Base-by-base conservation (phyloP, 2,888 invertebrate species). In the Cephus sareptanus region DNA sequence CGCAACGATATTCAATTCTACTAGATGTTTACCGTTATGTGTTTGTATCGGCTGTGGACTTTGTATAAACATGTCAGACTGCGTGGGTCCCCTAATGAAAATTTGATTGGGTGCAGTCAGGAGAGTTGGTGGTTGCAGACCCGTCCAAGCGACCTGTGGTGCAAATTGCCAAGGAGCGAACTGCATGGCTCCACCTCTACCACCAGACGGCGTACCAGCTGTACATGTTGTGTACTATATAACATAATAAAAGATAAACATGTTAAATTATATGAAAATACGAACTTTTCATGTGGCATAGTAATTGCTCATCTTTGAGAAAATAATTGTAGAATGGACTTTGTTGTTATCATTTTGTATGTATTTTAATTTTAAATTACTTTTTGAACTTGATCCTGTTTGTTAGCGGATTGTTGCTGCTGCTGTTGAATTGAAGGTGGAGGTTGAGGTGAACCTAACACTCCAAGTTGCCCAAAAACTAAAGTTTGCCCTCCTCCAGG, bases 31-130 rank as follows among this genome's bases (percentile, higher is more conserved):
- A 95, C 95, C 94, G 92, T 95, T 95, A 84, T 94, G 95, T 84
- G 95, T 92, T 88, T 95, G 95, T 78, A 95, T 93, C 0, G 94
- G 92, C 81, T 94, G 94, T 23, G 97, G 96, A 83, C 95, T 95
- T 86, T 96, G 96, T 85, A 97, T 97, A 89, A 96, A 97, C 96
- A 98, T 96, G 89, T 97, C 97, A 1, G 95, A 94, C 88, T 96
- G 97, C 3, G 91, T 89, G 0, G 95, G 94, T 33, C 96, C 96
- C 70, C 97, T 92, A 83, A 97, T 97, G 90, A 96, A 96, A 86
- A 97, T 97, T 11, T 96, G 96, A 92, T 96, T 97, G 30, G 95
- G 96, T 0, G 95, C 94, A 12, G 92, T 91, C 15, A 96, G 92
- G 9, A 96, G 91, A 0, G 95, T 93, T 68, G 94, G 94, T 0